A percentile compares a stretch with the other conserved stretches of the same genome.
phyloP scores from a whole-genome alignment of 2,113 vertebrate species.

The Phyllopteryx taeniolatus region DNA sequence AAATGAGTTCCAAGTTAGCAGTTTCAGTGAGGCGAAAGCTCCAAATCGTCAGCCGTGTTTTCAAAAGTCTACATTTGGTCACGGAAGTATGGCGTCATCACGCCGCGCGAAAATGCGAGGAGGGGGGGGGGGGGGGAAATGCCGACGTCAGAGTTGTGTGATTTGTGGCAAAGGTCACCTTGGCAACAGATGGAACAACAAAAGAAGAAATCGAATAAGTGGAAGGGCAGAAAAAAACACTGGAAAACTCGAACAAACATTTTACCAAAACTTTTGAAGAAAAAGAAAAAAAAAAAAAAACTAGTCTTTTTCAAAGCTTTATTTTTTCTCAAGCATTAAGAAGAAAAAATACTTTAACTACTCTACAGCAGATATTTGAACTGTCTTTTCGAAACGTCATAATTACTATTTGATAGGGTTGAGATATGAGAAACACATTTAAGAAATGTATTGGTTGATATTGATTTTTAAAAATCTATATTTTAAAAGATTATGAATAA shows the following conservation, averaged over 20 bases:
- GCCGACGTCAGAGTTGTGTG: conserved; percentile 63
- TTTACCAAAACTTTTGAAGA: conserved; percentile 3
- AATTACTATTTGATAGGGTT: too few relatives aligned
- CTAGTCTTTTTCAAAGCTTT: background rate
- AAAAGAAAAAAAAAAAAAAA: too few relatives aligned
- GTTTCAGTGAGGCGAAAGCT: too few relatives aligned
- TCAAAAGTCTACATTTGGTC: conserved; percentile 61
- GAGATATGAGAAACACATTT: too few relatives aligned
- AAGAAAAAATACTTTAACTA: too few relatives aligned
- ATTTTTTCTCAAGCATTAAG: background rate
- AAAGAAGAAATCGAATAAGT: conserved; percentile 51
- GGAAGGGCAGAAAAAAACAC: too few relatives aligned
- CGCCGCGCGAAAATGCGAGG: conserved; percentile 37
- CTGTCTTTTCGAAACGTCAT: background rate
- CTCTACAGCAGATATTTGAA: background rate
- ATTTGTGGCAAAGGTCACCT: conserved; percentile 59
- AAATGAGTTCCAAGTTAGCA: too few relatives aligned
- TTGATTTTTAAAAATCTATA: too few relatives aligned
- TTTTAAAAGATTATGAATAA: too few relatives aligned
- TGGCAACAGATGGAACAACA: conserved; percentile 70
- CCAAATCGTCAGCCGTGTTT: background rate
- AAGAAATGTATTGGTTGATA: too few relatives aligned
- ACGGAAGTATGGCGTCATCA: conserved; percentile 65
- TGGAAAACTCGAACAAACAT: conserved; percentile 40
- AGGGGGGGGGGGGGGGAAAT: conserved; percentile 38